Evolutionary conservation across 2,113 vertebrate genomes (phyloP).

Genomic region (Benitochromis conjunctus): DNA sequence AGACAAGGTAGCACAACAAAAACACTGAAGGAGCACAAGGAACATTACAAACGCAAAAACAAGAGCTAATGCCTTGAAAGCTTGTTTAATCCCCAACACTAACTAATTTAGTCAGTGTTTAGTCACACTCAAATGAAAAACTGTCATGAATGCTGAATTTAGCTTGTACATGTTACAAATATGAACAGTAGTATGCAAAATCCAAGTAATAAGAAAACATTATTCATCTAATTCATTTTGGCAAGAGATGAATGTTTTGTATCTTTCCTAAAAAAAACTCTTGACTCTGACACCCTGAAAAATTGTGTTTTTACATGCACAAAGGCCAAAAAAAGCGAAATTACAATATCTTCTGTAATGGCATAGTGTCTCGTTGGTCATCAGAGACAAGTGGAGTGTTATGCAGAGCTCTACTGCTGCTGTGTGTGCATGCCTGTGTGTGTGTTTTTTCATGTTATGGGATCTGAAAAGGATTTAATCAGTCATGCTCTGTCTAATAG

Average conservation of each 20-base stretch:
- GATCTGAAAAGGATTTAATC: constrained; percentile 51
- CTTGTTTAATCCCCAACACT: not conserved
- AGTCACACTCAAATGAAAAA: not conserved
- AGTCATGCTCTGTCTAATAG: constrained; percentile 57
- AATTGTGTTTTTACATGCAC: not conserved
- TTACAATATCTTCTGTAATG: not conserved
- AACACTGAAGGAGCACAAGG: too few species aligned
- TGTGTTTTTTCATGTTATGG: not conserved
- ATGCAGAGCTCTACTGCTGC: not conserved
- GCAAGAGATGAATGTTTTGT: not conserved
- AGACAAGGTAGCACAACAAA: too few species aligned
- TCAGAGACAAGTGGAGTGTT: not conserved
- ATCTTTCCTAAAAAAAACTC: not conserved
- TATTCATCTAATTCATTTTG: not conserved
- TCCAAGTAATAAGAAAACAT: not conserved
- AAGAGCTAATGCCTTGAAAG: not conserved
- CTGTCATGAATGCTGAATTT: not conserved
- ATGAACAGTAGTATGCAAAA: not conserved
- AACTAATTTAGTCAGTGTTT: not conserved
- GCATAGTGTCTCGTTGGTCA: not conserved
- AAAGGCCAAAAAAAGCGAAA: not conserved
- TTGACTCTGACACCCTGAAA: not conserved
- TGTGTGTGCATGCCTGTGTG: not conserved
- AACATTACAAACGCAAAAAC: not conserved
- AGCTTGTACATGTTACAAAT: not conserved